phyloP scores from a whole-genome alignment of 2,113 vertebrate species.

The Daboia siamensis region DNA sequence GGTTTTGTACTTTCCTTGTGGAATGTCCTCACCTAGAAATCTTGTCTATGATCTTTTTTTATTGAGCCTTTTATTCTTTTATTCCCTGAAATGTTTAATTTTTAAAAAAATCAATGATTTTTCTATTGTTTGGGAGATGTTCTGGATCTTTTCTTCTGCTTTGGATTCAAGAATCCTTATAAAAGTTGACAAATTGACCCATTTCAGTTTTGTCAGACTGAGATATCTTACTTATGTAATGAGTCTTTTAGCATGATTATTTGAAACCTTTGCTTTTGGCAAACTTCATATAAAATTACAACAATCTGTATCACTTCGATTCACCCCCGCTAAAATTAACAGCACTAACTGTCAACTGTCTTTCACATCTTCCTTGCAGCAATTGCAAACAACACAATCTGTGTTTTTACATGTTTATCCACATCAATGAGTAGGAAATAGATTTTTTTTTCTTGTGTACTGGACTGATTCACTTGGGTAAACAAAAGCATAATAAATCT shows the following conservation, averaged over 20 bases:
- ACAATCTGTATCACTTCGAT: background rate
- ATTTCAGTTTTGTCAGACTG: background rate
- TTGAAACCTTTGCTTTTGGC: background rate
- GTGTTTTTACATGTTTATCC: background rate
- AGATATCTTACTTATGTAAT: background rate
- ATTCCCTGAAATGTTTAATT: background rate
- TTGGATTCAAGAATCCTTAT: background rate
- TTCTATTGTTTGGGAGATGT: background rate
- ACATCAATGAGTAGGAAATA: background rate
- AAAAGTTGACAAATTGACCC: background rate
- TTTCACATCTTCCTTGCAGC: background rate
- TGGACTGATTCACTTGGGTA: background rate
- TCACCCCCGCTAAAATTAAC: background rate
- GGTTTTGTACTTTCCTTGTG: background rate
- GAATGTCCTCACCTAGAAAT: background rate
- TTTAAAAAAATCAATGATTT: background rate
- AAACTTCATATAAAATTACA: background rate
- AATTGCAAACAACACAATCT: background rate
- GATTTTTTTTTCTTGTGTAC: background rate
- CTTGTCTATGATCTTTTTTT: background rate
- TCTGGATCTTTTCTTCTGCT: background rate
- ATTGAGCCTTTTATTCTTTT: background rate
- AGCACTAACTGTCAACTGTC: background rate
- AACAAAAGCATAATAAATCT: background rate
- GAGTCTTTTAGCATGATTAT: background rate